phyloP scores from a whole-genome alignment of 37 sponge, comb jelly and placozoan species.

The Petrosia ficiformis region DNA sequence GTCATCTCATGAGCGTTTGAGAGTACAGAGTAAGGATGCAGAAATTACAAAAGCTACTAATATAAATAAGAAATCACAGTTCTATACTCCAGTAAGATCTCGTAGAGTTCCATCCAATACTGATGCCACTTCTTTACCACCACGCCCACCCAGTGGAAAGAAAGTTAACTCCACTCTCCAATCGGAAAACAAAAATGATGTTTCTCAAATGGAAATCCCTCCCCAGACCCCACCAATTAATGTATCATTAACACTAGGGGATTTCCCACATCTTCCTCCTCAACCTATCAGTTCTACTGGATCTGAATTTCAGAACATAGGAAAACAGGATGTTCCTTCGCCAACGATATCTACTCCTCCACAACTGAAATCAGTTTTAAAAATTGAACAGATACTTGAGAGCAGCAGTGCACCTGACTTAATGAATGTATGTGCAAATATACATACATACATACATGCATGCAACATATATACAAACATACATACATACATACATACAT shows the following conservation, averaged over 20 bases:
- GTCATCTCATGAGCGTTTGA: slow-evolving; percentile 2
- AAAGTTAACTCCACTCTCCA: too few relatives aligned
- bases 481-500: too few relatives aligned
- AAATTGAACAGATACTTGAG: background rate
- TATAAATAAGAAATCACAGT: background rate
- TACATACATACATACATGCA: too few relatives aligned
- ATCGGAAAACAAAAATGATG: too few relatives aligned
- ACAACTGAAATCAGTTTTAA: background rate
- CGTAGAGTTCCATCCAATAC: background rate
- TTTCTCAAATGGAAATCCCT: too few relatives aligned
- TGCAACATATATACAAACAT: too few relatives aligned
- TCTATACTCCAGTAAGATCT: slow-evolving; percentile 8
- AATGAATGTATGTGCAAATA: too few relatives aligned
- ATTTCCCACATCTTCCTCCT: background rate
- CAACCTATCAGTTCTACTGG: background rate
- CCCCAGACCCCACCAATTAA: background rate
- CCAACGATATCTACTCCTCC: background rate
- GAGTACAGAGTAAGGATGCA: background rate
- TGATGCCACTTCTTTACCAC: background rate
- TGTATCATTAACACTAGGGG: too few relatives aligned
- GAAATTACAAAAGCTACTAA: background rate
- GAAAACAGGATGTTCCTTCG: background rate
- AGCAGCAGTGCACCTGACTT: slow-evolving; percentile 3
- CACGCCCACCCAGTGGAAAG: background rate
- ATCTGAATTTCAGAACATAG: background rate